phyloP scores from a whole-genome alignment of 2,888 invertebrate genomes.

The Latrodectus hesperus region DNA sequence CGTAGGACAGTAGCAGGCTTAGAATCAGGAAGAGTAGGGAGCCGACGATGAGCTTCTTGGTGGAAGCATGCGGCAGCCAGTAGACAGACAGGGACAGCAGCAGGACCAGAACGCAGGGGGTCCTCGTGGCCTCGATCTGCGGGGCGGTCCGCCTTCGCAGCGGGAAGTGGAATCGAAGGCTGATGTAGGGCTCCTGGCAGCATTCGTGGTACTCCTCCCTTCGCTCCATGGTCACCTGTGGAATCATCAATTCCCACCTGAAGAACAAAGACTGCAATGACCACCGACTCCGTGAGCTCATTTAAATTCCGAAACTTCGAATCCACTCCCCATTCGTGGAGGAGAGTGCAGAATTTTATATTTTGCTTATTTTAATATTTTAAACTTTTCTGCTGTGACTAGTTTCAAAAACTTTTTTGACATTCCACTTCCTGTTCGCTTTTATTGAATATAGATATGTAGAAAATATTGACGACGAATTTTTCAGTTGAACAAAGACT shows the following conservation, averaged over 20 bases:
- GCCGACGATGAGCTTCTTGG: slow-evolving; percentile 5
- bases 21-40: not conserved
- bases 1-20: not conserved
- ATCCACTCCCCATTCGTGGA: too few species aligned
- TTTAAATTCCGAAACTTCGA: too few species aligned
- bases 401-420: too few species aligned
- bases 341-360: too few species aligned
- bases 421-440: too few species aligned
- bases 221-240: not conserved
- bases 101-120: slow-evolving; percentile 28
- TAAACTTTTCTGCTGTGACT: too few species aligned
- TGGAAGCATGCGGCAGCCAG: slow-evolving; percentile 12
- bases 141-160: slow-evolving; percentile 5
- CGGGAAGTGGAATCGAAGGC: not conserved
- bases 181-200: slow-evolving; percentile 12
- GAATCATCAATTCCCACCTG: slow-evolving; percentile 7
- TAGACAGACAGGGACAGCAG: slow-evolving; percentile 9
- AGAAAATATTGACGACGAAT: too few species aligned
- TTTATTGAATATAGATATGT: too few species aligned
- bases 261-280: too few species aligned
- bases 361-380: too few species aligned
- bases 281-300: too few species aligned
- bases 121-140: slow-evolving; percentile 7
- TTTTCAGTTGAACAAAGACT: too few species aligned
- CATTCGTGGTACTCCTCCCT: not conserved